These are phyloP conservation scores for Ifrita kowaldi DNA, from an alignment of 2,113 vertebrate genomes.

Conservation along the genomic window DNA sequence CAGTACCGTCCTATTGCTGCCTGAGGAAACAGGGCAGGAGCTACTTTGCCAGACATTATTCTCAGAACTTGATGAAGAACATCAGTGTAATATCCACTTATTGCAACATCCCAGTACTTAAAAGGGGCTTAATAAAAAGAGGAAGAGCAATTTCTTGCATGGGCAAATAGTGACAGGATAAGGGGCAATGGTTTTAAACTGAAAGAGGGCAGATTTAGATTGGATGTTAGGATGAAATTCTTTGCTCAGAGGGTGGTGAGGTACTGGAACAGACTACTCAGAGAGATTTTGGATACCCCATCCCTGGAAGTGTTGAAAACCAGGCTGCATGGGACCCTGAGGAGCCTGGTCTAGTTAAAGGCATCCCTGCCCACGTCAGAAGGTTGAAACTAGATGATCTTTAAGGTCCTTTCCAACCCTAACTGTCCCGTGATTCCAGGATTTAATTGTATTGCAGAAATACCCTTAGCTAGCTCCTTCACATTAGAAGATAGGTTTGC, in stretches of 20 bases:
- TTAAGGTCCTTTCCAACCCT: not conserved
- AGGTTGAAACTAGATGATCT: not conserved
- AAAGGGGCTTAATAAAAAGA: not conserved
- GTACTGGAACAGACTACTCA: not conserved
- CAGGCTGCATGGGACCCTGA: not conserved
- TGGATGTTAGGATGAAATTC: not conserved
- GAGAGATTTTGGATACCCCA: not conserved
- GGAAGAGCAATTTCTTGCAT: not conserved
- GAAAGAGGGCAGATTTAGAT: not conserved
- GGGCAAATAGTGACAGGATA: not conserved
- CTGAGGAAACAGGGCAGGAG: not conserved
- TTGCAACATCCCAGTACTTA: not conserved
- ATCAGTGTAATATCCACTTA: not conserved
- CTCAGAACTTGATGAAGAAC: not conserved
- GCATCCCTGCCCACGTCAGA: not conserved
- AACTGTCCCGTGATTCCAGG: rapidly evolving
- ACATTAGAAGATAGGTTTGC: not conserved
- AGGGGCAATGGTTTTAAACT: not conserved
- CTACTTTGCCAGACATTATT: not conserved
- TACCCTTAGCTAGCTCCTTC: not conserved
- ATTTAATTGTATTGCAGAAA: not conserved
- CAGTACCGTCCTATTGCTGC: not conserved
- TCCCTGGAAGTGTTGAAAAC: not conserved
- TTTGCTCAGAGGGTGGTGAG: not conserved
- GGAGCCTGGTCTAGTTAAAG: not conserved